Evolutionary conservation across 2,888 invertebrate species (phyloP), one percentile per base, ranked within the genome.

Genomic region (Nysson spinosus): DNA sequence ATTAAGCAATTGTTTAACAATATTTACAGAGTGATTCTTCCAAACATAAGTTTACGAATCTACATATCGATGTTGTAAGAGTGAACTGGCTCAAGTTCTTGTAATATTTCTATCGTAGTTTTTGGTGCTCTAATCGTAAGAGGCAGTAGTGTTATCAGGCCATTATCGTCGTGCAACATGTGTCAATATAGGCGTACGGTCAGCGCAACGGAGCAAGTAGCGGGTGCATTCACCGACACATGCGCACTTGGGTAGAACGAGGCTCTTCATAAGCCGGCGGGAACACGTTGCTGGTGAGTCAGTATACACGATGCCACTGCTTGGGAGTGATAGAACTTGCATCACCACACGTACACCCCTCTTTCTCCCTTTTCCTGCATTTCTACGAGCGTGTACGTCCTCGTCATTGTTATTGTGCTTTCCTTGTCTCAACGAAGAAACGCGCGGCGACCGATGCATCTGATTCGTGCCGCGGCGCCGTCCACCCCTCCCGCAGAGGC

Each of bases 231-330:
- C 67, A 67, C 69, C 44, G 69, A 69, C 69, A 66, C 71, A 72
- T 69, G 67, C 69, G 69, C 71, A 69, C 56, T 63, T 30, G 32
- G 37, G 50, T 12, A 34, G 51, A 37, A 57, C 52, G 30, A 43
- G 40, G 30, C 62, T 52, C 65, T 65, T 73, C 75, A 71, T 73
- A 76, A 75, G 65, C 66, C 58, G 71, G 71, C 69, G 64, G 60
- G 69, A 71, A 72, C 54, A 68, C 65, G 72, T 66, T 73, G 39
- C 60, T 35, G 63, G 62, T 69, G 73, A 78, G 49, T 78, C 73
- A 77, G 67, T 75, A 24, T 57, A 67, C 51, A 67, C 55, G 72
- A 69, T 65, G 58, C 69, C 61, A 72, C 61, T 35, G 52, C 35
- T 67, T 51, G 57, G 71, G 60, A 64, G 69, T 63, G 69, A 75